Percentiles rank a stretch among this genome's conserved stretches.
These are phyloP conservation scores for Xestoiulus laeticollis DNA, from an alignment of 2,888 invertebrate genomes.

Conservation along the genomic window DNA sequence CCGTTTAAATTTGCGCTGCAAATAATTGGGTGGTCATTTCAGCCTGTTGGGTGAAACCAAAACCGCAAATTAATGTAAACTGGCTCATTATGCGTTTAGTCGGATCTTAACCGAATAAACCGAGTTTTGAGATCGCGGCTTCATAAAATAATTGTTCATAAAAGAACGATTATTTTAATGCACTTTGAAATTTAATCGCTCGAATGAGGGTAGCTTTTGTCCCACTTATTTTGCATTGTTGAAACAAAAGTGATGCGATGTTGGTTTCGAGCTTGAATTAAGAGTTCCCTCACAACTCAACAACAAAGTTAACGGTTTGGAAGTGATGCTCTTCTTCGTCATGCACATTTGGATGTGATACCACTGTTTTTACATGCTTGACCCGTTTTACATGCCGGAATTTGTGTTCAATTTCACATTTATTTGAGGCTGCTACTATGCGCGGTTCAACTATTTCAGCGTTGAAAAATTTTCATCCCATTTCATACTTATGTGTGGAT, in stretches of 20 bases:
- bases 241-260: constrained; percentile 14
- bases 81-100: not conserved
- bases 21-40: not conserved
- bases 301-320: not conserved
- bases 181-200: constrained; percentile 15
- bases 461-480: not conserved
- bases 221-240: not conserved
- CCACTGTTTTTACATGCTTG: not conserved
- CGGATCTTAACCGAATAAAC: not conserved
- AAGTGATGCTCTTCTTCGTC: not conserved
- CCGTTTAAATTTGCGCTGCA: not conserved
- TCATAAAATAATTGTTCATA: constrained; percentile 8
- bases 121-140: not conserved
- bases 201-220: not conserved
- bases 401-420: not conserved
- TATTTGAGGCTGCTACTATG: not conserved
- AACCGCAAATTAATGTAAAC: not conserved
- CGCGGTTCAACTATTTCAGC: not conserved
- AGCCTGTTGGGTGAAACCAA: not conserved
- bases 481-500: not conserved
- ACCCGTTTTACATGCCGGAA: not conserved
- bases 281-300: not conserved
- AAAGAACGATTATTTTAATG: not conserved
- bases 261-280: not conserved
- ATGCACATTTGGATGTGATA: not conserved